Conservation (phyloP, 2,113 vertebrate species). For the Mormoops blainvillei region DNA sequence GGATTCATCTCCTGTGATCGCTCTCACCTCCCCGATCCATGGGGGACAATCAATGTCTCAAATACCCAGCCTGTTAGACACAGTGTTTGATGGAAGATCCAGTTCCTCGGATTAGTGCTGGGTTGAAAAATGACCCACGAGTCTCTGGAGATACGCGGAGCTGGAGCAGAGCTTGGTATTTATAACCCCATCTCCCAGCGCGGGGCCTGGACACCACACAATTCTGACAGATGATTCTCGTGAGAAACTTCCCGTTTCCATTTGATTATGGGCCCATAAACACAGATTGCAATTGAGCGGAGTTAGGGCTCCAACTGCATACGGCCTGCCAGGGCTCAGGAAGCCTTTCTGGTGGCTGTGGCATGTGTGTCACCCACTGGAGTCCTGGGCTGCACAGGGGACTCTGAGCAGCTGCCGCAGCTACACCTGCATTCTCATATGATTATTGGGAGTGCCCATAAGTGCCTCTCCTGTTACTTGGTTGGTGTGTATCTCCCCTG, state of each 20-base stretch:
- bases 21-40: background rate
- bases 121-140: conserved; percentile 61
- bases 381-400: background rate
- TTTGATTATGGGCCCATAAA: conserved; percentile 69
- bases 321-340: background rate
- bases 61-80: conserved; percentile 56
- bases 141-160: background rate
- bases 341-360: background rate
- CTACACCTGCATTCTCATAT: rapidly evolving
- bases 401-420: background rate
- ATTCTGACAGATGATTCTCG: conserved; percentile 64
- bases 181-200: conserved; percentile 35
- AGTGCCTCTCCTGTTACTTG: background rate
- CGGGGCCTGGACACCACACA: background rate
- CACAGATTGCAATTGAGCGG: conserved; percentile 48
- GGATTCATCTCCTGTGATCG: background rate
- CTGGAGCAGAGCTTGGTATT: conserved; percentile 3
- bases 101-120: conserved; percentile 47
- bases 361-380: rapidly evolving
- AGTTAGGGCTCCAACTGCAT: background rate
- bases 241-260: conserved; percentile 60
- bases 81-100: conserved; percentile 56
- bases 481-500: rapidly evolving
- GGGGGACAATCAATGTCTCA: conserved; percentile 45
- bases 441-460: rapidly evolving